A percentile compares a stretch with the other conserved stretches of the same genome.
Evolutionary conservation across 2,113 vertebrate species (phyloP).

Genomic region (Cromileptes altivelis): DNA sequence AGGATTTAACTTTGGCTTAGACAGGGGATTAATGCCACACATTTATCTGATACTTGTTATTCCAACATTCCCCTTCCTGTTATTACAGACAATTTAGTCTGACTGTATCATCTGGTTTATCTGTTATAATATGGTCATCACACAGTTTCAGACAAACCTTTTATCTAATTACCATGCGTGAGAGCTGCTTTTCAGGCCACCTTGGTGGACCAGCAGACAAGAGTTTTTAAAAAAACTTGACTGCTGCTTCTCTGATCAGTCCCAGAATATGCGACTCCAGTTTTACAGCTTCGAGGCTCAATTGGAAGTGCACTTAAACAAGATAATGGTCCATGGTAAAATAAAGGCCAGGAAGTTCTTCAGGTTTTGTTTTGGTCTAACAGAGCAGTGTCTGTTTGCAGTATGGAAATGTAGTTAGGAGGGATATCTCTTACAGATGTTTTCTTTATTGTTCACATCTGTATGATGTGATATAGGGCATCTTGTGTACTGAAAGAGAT

Average conservation of each 20-base stretch:
- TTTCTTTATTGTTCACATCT: constrained; percentile 75
- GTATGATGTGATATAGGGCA: constrained; percentile 65
- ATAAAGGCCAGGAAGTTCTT: constrained; percentile 67
- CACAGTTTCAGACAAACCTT: constrained; percentile 35
- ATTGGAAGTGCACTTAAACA: constrained; percentile 67
- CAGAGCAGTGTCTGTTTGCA: constrained; percentile 59
- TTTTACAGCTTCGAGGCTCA: constrained; percentile 62
- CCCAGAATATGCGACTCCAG: constrained; percentile 36
- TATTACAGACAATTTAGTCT: constrained; percentile 48
- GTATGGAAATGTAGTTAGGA: constrained; percentile 52
- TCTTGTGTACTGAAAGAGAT: constrained; percentile 50
- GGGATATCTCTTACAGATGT: constrained; percentile 74
- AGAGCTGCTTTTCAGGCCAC: constrained; percentile 42
- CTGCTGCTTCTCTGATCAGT: constrained; percentile 59
- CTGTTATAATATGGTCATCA: constrained; percentile 51
- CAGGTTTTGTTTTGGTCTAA: constrained; percentile 58
- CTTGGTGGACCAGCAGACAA: constrained; percentile 24
- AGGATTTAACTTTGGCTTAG: constrained; percentile 44
- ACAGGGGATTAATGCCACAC: constrained; percentile 55
- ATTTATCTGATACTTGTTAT: constrained; percentile 55
- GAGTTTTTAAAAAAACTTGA: constrained; percentile 34
- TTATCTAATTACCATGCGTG: constrained; percentile 41
- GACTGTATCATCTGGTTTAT: constrained; percentile 53
- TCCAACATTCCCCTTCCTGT: constrained; percentile 49
- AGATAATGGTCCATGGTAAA: constrained; percentile 70